Conservation (phyloP, 1,140 invertebrate species). For the Oscheius sp. region DNA sequence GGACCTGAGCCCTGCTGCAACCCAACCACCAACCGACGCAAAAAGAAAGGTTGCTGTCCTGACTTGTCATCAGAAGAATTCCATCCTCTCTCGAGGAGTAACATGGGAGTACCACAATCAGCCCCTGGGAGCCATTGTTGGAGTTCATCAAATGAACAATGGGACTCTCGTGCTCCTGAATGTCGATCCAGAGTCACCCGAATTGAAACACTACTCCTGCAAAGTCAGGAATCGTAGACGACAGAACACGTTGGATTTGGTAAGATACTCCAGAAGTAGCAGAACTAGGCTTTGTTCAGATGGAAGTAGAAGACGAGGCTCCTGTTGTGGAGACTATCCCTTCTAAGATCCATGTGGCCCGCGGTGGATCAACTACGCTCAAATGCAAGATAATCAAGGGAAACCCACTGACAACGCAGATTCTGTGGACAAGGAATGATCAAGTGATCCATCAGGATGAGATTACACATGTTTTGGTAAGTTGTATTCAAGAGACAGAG, state of each 20-base stretch:
- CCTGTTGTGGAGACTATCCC: constrained; percentile 15
- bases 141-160: constrained; percentile 49
- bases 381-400: constrained; percentile 2
- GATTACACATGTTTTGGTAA: constrained; percentile 40
- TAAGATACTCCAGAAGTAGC: background rate
- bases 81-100: background rate
- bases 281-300: background rate
- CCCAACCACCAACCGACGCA: background rate
- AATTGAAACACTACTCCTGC: constrained; percentile 22
- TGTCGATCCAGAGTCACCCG: background rate
- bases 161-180: constrained; percentile 45
- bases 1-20: background rate
- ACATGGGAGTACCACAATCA: constrained; percentile 26
- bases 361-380: constrained; percentile 30
- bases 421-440: constrained; percentile 52
- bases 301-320: constrained; percentile 38
- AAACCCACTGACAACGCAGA: constrained; percentile 44
- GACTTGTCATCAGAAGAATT: constrained; percentile 18
- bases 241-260: background rate
- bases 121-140: constrained; percentile 11
- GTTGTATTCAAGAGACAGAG: too few species aligned
- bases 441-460: constrained; percentile 45
- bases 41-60: constrained; percentile 10
- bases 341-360: constrained; percentile 21
- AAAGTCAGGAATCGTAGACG: constrained; percentile 25